A percentile compares a stretch with the other conserved stretches of the same genome.
phyloP scores from a whole-genome alignment of 2,113 vertebrate genomes.

The Calidris pygmaea region DNA sequence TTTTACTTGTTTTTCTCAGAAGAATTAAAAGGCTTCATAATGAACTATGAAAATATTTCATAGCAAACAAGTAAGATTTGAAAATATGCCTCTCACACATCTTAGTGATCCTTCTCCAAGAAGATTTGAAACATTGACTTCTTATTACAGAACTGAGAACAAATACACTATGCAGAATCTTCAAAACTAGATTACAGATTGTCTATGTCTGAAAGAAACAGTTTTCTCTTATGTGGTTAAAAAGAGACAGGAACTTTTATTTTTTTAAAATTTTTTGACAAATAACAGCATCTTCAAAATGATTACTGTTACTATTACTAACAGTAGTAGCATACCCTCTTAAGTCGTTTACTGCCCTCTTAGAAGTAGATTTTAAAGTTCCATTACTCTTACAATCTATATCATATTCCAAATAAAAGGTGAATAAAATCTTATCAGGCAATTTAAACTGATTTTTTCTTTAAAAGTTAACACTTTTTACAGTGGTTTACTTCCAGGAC shows the following conservation, averaged over 20 bases:
- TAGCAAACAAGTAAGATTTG: not conserved
- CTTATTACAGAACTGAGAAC: not conserved
- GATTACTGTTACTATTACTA: not conserved
- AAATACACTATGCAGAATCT: not conserved
- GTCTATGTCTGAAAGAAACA: not conserved
- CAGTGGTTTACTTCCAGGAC: not conserved
- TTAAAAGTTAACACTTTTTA: not conserved
- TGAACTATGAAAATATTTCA: not conserved
- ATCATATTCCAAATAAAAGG: not conserved
- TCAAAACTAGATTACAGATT: not conserved
- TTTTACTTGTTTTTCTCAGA: not conserved
- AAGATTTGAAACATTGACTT: not conserved
- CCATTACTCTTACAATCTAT: not conserved
- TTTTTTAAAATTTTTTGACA: not conserved
- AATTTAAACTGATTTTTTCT: not conserved
- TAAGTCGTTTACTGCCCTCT: not conserved
- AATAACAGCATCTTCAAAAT: not conserved
- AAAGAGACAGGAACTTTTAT: not conserved
- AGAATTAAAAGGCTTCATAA: not conserved
- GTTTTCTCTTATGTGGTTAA: not conserved
- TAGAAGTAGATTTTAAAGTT: not conserved
- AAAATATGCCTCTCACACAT: not conserved
- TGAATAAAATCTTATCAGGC: not conserved
- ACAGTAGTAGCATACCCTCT: not conserved
- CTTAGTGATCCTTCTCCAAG: not conserved